Evolutionary conservation across 2,113 vertebrate genomes (phyloP).

Genomic region (Prunella fulvescens): DNA sequence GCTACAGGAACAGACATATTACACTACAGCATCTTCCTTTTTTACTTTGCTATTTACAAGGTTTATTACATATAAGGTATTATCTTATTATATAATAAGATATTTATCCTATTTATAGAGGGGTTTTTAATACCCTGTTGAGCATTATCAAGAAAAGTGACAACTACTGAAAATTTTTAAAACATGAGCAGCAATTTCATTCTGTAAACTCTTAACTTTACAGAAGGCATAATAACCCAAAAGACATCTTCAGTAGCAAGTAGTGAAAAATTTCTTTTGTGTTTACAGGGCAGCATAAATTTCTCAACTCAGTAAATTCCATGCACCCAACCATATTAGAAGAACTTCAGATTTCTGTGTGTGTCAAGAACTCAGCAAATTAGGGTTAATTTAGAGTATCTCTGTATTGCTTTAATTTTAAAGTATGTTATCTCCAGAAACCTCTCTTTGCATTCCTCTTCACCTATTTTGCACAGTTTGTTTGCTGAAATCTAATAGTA

Average conservation of each 20-base stretch:
- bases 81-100: not conserved
- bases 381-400: not conserved
- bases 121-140: not conserved
- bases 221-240: not conserved
- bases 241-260: not conserved
- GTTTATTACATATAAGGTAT: not conserved
- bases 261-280: not conserved
- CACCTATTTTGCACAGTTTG: not conserved
- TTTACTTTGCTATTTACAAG: not conserved
- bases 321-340: not conserved
- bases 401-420: not conserved
- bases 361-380: not conserved
- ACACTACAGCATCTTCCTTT: not conserved
- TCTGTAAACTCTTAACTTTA: not conserved
- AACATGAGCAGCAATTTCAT: not conserved
- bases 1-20: not conserved
- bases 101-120: not conserved
- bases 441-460: not conserved
- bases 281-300: not conserved
- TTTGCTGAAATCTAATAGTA: not conserved
- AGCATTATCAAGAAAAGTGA: not conserved
- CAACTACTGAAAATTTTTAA: not conserved
- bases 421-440: not conserved
- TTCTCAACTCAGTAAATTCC: not conserved
- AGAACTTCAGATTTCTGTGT: not conserved